Evolutionary conservation across 30 jellyfish, hydroid and myxozoan genomes (phyloP), one percentile per base, ranked within the genome.

Genomic region (Haliclystus octoradiatus): DNA sequence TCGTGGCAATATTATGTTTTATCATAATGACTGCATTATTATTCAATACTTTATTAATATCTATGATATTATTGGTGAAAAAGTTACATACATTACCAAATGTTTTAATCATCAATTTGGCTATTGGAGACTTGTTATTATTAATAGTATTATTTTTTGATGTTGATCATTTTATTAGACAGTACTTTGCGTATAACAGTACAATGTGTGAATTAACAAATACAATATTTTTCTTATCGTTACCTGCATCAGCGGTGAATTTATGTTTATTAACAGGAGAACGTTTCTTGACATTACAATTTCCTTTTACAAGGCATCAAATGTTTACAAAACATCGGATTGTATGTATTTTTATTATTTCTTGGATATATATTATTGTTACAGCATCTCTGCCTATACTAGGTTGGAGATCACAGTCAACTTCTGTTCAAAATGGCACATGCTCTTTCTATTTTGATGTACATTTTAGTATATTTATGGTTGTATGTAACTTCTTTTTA

Each of bases 181-280:
- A 71, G 4, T 70, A 71, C 31, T 78, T 77, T 62, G 47, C 71
- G 2, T 62, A 77, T 57, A 51, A 64, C 24, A 72, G 31, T 14
- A 26, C 51, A 31, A 69, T 81, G 5, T 85, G 96, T 73, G 87
- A 73, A 51, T 71, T 85, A 26, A 70, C 62, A 63, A 77, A 80
- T 63, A 70, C 79, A 47, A 73, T 70, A 69, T 85, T 85, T 66
- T 70, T 85, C 70, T 68, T 85, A 82, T 85, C 96, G 28, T 70
- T 85, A 30, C 96, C 96, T 46, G 85, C 84, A 60, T 71, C 96
- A 27, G 93, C 89, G 23, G 61, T 78, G 47, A 85, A 85, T 63
- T 50, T 85, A 27, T 78, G 77, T 3, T 70, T 85, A 0, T 76
- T 85, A 1, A 85, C 96, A 28, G 78, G 71, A 32, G 96, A 85